Percentiles rank a stretch among this genome's conserved stretches.
phyloP scores from a whole-genome alignment of 2,113 vertebrate genomes.

The Nibea albiflora region DNA sequence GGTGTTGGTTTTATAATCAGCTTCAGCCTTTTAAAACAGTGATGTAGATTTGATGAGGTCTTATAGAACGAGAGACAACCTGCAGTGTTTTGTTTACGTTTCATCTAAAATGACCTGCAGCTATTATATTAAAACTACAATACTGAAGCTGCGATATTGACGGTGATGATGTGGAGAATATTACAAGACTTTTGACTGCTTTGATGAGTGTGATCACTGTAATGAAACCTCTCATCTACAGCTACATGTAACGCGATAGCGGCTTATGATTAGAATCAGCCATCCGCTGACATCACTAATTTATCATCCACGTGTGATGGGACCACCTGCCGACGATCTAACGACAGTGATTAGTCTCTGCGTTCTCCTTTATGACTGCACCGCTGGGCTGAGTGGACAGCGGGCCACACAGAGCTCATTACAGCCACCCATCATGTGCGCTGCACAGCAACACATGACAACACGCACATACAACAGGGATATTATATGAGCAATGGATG shows the following conservation, averaged over 20 bases:
- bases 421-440: slow-evolving; percentile 18
- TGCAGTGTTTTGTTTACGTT: background rate
- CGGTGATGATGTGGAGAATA: no score
- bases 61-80: background rate
- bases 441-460: background rate
- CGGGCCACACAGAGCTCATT: slow-evolving; percentile 57
- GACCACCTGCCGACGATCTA: slow-evolving; percentile 12
- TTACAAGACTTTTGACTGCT: background rate
- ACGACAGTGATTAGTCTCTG: slow-evolving; percentile 19
- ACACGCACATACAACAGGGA: background rate
- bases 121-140: no score
- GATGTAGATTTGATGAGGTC: background rate
- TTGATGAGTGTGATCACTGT: background rate
- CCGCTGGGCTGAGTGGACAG: background rate
- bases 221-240: slow-evolving; percentile 9
- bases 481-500: slow-evolving; percentile 32
- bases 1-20: no score
- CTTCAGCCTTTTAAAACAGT: background rate
- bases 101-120: background rate
- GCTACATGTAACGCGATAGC: background rate
- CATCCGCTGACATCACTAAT: background rate
- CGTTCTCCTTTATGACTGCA: slow-evolving; percentile 54
- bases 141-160: background rate
- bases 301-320: background rate
- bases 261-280: slow-evolving; percentile 7